These are phyloP conservation scores for Heteropelma amictum DNA, from an alignment of 2,888 invertebrate genomes.

Conservation along the genomic window DNA sequence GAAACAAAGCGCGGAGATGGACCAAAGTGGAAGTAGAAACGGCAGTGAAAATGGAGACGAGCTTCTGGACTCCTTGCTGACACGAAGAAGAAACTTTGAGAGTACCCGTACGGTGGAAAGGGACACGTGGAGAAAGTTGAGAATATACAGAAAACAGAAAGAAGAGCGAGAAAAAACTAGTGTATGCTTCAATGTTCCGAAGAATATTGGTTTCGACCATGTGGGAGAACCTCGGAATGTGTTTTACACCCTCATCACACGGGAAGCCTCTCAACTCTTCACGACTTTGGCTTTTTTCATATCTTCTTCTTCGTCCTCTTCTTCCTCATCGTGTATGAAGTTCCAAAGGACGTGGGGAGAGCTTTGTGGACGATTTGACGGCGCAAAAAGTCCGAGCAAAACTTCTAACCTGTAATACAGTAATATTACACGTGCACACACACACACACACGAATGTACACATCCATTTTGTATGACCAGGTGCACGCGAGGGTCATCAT, in stretches of 20 bases:
- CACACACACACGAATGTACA: not conserved
- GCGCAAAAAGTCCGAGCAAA: not conserved
- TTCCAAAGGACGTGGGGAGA: conserved; percentile 9
- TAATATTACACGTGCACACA: not conserved
- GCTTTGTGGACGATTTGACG: not conserved
- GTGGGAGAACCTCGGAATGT: not conserved
- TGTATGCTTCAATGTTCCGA: not conserved
- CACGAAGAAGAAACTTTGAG: conserved; percentile 10
- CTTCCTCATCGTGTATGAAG: not conserved
- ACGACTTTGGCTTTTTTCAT: not conserved
- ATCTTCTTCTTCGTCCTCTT: conserved; percentile 1
- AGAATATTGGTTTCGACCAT: conserved; percentile 31
- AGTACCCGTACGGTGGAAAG: conserved; percentile 15
- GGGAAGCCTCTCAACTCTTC: conserved; percentile 31
- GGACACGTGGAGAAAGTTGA: conserved; percentile 43
- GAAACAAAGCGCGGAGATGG: conserved; percentile 12
- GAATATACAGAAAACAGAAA: conserved; percentile 19
- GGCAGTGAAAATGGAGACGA: conserved; percentile 11
- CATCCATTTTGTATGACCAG: conserved; percentile 39
- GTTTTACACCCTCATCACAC: conserved; percentile 44
- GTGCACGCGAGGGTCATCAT: conserved; percentile 52
- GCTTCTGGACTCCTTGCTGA: conserved; percentile 39
- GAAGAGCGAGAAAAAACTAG: not conserved
- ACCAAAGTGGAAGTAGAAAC: conserved; percentile 25
- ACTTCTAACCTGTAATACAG: conserved; percentile 5